Percentiles rank a stretch among this genome's conserved stretches.
Evolutionary conservation across 2,797 vertebrate genomes (phyloP).

Genomic region (Aeoliscus strigatus): DNA sequence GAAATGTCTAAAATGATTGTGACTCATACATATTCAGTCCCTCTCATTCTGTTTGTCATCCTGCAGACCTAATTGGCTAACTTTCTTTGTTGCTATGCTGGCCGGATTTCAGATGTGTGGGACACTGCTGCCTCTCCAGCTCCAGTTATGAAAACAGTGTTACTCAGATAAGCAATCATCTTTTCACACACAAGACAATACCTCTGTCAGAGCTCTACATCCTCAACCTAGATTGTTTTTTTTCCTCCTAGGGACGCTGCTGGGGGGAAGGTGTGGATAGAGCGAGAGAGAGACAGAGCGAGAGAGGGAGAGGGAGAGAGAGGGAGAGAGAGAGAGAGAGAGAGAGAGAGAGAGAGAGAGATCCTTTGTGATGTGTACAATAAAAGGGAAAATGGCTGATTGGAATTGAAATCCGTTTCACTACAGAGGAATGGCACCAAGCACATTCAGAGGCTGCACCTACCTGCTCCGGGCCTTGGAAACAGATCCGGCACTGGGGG

Average conservation of each 20-base stretch:
- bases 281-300: constrained; percentile 5
- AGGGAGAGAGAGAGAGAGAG: constrained; percentile 3
- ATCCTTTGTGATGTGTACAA: constrained; percentile 29
- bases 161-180: constrained; percentile 36
- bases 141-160: constrained; percentile 40
- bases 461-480: constrained; percentile 92
- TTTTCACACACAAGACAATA: constrained; percentile 5
- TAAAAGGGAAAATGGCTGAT: constrained; percentile 40
- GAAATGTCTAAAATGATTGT: constrained; percentile 41
- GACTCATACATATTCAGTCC: constrained; percentile 51
- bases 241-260: constrained; percentile 18
- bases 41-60: constrained; percentile 51
- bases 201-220: constrained; percentile 8
- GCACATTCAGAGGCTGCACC: constrained; percentile 17
- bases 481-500: constrained; percentile 92
- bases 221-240: constrained; percentile 18
- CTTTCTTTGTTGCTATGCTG: constrained; percentile 73
- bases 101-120: constrained; percentile 51
- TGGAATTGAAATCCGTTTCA: constrained; percentile 1
- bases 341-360: constrained; percentile 2
- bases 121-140: constrained; percentile 36
- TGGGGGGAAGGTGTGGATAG: constrained; percentile 20
- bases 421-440: constrained; percentile 7
- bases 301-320: constrained; percentile 6
- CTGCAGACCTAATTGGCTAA: constrained; percentile 58